A percentile compares a stretch with the other conserved stretches of the same genome.
Evolutionary conservation across 92 coral and sea anemone species (phyloP).

Genomic region (Plumapathes pennacea): DNA sequence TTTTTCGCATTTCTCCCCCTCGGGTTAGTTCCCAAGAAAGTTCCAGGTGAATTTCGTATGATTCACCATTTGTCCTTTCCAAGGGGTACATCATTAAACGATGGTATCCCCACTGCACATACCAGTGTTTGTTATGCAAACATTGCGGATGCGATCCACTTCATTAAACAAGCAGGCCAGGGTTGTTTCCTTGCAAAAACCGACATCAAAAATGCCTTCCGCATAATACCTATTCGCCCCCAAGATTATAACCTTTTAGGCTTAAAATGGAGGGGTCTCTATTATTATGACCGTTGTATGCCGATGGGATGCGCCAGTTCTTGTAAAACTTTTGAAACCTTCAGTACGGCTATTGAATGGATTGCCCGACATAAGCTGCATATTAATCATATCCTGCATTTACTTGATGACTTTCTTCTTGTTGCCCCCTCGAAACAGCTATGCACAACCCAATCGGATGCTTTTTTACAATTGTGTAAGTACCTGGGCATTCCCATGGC

Average conservation of each 20-base stretch:
- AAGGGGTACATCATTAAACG: slow-evolving; percentile 12
- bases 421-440: slow-evolving; percentile 14
- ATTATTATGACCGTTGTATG: slow-evolving; percentile 24
- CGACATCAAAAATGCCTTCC: slow-evolving; percentile 8
- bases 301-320: slow-evolving; percentile 25
- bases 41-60: slow-evolving; percentile 10
- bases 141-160: not conserved
- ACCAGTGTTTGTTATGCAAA: slow-evolving; percentile 6
- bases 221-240: slow-evolving; percentile 17
- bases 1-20: slow-evolving; percentile 25
- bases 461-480: slow-evolving; percentile 5
- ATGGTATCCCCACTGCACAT: slow-evolving; percentile 11
- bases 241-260: not conserved
- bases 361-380: slow-evolving; percentile 9
- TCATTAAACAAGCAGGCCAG: not conserved
- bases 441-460: slow-evolving; percentile 1
- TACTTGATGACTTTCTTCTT: slow-evolving; percentile 32
- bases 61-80: slow-evolving; percentile 24
- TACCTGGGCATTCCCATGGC: slow-evolving; percentile 16
- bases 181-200: slow-evolving; percentile 7
- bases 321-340: slow-evolving; percentile 29
- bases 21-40: slow-evolving; percentile 23
- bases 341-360: slow-evolving; percentile 41
- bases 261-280: slow-evolving; percentile 4
- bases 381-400: slow-evolving; percentile 12